Evolutionary conservation across 92 coral and sea anemone species (phyloP).

Genomic region (Bergia puertoricense): DNA sequence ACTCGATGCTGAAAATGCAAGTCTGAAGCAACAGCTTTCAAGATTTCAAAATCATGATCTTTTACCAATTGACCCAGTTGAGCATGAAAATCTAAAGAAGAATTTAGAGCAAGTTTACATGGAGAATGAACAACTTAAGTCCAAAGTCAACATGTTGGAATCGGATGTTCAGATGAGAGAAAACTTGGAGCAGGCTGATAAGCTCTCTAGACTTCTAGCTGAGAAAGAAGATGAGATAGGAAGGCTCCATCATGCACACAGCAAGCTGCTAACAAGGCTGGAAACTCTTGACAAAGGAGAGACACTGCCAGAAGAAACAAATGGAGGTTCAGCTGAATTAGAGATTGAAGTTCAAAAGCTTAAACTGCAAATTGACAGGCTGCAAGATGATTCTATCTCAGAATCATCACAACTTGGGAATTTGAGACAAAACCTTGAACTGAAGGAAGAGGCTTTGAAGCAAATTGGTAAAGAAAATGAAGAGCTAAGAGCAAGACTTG

Average conservation of each 20-base stretch:
- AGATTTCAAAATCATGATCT: constrained; percentile 10
- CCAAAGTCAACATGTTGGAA: constrained; percentile 40
- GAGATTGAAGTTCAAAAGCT: constrained; percentile 73
- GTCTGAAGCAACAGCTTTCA: constrained; percentile 62
- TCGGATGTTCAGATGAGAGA: constrained; percentile 60
- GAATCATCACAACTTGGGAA: constrained; percentile 76
- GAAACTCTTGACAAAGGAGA: constrained; percentile 78
- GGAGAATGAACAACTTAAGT: constrained; percentile 63
- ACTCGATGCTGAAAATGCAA: constrained; percentile 66
- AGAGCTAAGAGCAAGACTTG: constrained; percentile 65
- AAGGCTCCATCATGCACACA: constrained; percentile 65
- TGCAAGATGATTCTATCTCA: constrained; percentile 64
- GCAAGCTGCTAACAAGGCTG: constrained; percentile 69
- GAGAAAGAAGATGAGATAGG: constrained; percentile 84
- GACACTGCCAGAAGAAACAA: constrained; percentile 73
- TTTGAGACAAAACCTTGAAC: constrained; percentile 66
- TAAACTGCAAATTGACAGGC: constrained; percentile 53
- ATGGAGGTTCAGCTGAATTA: constrained; percentile 66
- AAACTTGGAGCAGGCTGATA: constrained; percentile 74
- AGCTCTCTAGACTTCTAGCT: constrained; percentile 72
- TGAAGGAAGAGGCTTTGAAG: constrained; percentile 73
- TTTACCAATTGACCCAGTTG: constrained; percentile 3
- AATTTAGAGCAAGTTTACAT: constrained; percentile 54
- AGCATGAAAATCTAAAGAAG: constrained; percentile 36
- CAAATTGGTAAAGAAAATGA: constrained; percentile 79